Base-by-base conservation (phyloP, 1,140 invertebrate species). In the Branchinecta lynchi region DNA sequence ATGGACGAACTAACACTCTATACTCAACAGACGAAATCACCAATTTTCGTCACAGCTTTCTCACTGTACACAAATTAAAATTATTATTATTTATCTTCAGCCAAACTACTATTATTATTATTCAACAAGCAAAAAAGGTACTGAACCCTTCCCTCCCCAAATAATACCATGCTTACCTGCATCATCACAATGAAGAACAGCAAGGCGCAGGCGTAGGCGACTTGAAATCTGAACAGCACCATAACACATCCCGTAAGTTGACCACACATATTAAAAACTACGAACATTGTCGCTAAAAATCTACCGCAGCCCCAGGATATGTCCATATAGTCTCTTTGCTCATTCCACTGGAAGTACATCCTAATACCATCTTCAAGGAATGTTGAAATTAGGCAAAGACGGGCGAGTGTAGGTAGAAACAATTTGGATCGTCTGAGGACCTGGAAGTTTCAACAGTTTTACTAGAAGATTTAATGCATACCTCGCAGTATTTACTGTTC, bases 261-360 rank as follows among this genome's bases (percentile, higher is more conserved):
- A 7, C 95, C 96, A 70, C 98, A 71, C 73, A 99, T 84, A 83
- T 99, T 99, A 74, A 95, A 79, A 43, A 97, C 78, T 43, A 94
- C 92, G 79, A 97, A 96, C n/a, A 94, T 69, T 15, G 91, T 92
- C 7, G 92, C 92, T 60, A 98, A 77, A 76, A 97, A 88, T 76
- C 86, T 89, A 5, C 96, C 96, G 82, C 95, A 98, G n/a, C 88
- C 86, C 96, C 96, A 99, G 6, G 92, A 93, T 79, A 92, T 87
- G 77, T 96, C 87, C 92, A 98, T 98, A 77, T 98, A 99, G 76
- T 98, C 93, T 45, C 93, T 83, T 77, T 99, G 97, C 76, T 98
- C 94, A 45, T 86, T 86, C 96, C 97, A 99, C 80, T 99, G 97
- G 75, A 92, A 89, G 87, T 92, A 99, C 97, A 99, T 99, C 72